Evolutionary conservation across 2,113 vertebrate genomes (phyloP).

Genomic region (Physeter macrocephalus): DNA sequence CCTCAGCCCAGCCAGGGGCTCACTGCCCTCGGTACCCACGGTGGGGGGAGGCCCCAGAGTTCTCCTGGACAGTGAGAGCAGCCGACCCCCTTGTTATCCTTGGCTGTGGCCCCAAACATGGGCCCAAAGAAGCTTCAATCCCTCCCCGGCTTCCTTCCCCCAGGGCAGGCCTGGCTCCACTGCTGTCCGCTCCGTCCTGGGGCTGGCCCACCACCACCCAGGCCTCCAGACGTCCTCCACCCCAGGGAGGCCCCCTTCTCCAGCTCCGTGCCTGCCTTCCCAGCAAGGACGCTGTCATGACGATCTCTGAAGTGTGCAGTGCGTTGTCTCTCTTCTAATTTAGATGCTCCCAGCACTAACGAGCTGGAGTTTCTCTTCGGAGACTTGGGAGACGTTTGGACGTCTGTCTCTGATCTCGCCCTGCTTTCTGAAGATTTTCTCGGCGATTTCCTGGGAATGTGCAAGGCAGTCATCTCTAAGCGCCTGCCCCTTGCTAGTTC

Average conservation of each 20-base stretch:
- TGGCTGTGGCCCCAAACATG: not conserved
- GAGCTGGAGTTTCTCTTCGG: not conserved
- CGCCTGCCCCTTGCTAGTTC: not conserved
- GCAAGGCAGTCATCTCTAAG: not conserved
- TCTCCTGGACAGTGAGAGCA: not conserved
- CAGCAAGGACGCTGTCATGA: fast-evolving
- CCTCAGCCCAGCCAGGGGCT: not conserved
- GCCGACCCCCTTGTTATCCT: not conserved
- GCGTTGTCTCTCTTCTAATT: not conserved
- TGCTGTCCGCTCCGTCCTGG: no score
- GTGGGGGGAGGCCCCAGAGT: no score
- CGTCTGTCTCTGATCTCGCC: not conserved
- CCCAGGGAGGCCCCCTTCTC: not conserved
- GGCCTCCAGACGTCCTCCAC: not conserved
- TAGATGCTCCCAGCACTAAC: not conserved
- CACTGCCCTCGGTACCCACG: not conserved
- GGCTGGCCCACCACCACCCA: no score
- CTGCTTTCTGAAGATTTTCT: not conserved
- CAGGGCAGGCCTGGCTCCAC: not conserved
- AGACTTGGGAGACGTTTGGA: fast-evolving
- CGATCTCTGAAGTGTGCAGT: fast-evolving
- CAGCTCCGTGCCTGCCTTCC: not conserved
- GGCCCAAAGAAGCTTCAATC: no score
- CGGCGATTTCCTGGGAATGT: not conserved
- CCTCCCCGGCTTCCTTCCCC: not conserved